Conservation (phyloP, 2,797 vertebrate species). For the Prunella strophiata region DNA sequence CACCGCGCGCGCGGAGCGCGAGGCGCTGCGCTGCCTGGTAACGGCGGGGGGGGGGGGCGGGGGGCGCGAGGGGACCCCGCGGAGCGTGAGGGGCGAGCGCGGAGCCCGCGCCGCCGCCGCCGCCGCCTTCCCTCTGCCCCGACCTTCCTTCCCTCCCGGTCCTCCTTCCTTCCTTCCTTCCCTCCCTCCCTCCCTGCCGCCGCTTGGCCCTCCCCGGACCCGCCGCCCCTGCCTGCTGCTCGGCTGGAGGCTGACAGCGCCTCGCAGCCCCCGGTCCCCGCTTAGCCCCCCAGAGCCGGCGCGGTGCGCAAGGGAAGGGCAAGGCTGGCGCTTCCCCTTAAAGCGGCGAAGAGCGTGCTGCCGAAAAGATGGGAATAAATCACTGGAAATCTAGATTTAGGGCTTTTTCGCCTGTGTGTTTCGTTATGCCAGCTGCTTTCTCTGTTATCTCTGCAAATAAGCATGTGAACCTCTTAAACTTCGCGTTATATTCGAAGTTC, state of each 20-base stretch:
- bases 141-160: no score
- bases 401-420: neutral
- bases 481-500: neutral
- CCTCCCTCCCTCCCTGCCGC: neutral
- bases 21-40: slow-evolving; percentile 86
- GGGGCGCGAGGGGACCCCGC: neutral
- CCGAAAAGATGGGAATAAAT: neutral
- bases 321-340: neutral
- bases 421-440: neutral
- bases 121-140: no score
- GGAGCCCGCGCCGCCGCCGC: neutral
- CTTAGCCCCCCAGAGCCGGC: neutral
- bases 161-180: neutral
- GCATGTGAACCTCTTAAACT: neutral
- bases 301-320: neutral
- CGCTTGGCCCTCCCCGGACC: neutral
- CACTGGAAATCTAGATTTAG: rapidly evolving
- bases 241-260: neutral
- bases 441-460: neutral
- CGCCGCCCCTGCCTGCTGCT: neutral
- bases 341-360: neutral
- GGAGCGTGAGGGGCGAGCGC: neutral
- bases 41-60: neutral
- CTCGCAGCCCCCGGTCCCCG: neutral
- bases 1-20: slow-evolving; percentile 85